Evolutionary conservation across 2,888 invertebrate species (phyloP).

Genomic region (Odontocerum albicorne): DNA sequence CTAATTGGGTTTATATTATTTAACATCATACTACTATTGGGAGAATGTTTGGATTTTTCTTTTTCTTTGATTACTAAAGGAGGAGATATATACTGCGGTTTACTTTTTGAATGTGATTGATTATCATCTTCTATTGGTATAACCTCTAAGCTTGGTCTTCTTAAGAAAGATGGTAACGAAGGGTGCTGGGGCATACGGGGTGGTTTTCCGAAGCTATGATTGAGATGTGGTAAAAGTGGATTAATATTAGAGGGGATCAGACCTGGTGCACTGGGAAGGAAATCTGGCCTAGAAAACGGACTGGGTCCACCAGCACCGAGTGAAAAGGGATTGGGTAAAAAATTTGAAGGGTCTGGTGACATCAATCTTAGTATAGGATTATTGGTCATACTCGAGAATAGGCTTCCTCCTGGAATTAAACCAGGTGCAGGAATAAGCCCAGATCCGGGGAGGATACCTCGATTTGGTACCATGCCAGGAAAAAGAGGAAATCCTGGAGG

Average conservation of each 20-base stretch:
- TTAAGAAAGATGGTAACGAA: constrained; percentile 59
- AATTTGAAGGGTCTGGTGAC: constrained; percentile 44
- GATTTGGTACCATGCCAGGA: constrained; percentile 58
- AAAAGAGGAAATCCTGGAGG: constrained; percentile 55
- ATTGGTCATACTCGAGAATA: constrained; percentile 50
- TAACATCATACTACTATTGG: constrained; percentile 55
- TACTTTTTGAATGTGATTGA: constrained; percentile 39
- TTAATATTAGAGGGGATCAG: constrained; percentile 62
- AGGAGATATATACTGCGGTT: constrained; percentile 35
- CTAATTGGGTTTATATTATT: constrained; percentile 45
- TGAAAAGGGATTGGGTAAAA: constrained; percentile 58
- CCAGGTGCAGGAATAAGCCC: constrained; percentile 47
- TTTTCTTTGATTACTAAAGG: constrained; percentile 43
- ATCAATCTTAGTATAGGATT: constrained; percentile 52
- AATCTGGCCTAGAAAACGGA: constrained; percentile 53
- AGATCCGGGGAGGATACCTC: constrained; percentile 52
- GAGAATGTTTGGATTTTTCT: constrained; percentile 55
- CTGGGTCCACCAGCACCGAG: constrained; percentile 60
- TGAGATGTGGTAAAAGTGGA: constrained; percentile 52
- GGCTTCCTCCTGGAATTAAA: constrained; percentile 43
- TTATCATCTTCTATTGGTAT: constrained; percentile 56
- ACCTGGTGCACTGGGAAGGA: constrained; percentile 55
- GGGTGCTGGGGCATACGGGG: constrained; percentile 60
- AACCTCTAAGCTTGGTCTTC: constrained; percentile 60
- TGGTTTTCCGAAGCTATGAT: constrained; percentile 58